These are phyloP conservation scores for Bostrychus sinensis DNA, from an alignment of 2,113 vertebrate genomes.

Conservation along the genomic window DNA sequence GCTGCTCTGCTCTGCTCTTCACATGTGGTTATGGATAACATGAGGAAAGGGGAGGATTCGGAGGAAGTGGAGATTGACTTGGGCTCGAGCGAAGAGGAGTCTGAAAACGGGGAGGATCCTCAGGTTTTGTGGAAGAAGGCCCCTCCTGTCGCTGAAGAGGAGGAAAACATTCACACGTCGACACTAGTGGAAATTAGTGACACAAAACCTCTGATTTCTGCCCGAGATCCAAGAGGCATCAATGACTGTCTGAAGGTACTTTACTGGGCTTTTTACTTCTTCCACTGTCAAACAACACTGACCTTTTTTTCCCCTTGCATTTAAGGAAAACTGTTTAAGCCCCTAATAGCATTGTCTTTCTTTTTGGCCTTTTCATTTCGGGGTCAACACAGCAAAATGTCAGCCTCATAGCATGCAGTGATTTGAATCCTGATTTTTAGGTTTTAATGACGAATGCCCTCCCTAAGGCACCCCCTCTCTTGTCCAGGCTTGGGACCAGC, in stretches of 20 bases:
- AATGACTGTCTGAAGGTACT: constrained; percentile 82
- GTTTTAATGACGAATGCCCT: too few relatives aligned
- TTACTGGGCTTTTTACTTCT: not conserved
- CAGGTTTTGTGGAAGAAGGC: constrained; percentile 72
- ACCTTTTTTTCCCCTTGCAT: too few relatives aligned
- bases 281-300: not conserved
- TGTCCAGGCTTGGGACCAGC: too few relatives aligned
- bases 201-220: constrained; percentile 75
- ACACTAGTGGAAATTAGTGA: constrained; percentile 77
- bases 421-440: too few relatives aligned
- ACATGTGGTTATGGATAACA: constrained; percentile 38
- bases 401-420: too few relatives aligned
- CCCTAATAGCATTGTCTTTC: too few relatives aligned
- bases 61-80: constrained; percentile 79
- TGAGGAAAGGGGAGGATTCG: constrained; percentile 61
- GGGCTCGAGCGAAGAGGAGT: constrained; percentile 69
- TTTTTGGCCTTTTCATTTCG: too few relatives aligned
- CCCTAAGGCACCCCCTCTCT: too few relatives aligned
- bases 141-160: constrained; percentile 60
- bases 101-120: constrained; percentile 59
- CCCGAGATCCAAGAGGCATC: constrained; percentile 76
- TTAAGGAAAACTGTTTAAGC: too few relatives aligned
- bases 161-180: constrained; percentile 72
- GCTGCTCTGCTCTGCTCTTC: constrained; percentile 11
- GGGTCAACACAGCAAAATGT: too few relatives aligned